These are phyloP conservation scores for Epinephelus malabaricus DNA, from an alignment of 2,797 vertebrate species.

Conservation along the genomic window DNA sequence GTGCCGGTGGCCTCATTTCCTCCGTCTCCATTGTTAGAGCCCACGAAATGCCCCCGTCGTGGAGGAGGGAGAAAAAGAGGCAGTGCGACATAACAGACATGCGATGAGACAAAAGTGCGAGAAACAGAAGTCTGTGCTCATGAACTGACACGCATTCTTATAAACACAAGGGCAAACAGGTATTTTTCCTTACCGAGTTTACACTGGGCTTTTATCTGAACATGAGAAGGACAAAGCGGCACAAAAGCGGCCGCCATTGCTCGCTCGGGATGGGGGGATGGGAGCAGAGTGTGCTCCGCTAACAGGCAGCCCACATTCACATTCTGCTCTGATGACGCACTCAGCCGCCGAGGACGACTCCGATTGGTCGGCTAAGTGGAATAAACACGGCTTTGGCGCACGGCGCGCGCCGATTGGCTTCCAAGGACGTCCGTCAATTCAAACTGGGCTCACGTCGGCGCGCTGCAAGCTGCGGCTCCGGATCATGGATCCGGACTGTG, in stretches of 20 bases:
- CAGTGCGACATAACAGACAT: slow-evolving; percentile 74
- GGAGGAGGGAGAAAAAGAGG: slow-evolving; percentile 22
- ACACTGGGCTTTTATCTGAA: slow-evolving; percentile 66
- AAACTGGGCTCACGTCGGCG: slow-evolving; percentile 31
- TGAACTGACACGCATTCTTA: slow-evolving; percentile 64
- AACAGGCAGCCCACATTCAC: slow-evolving; percentile 77
- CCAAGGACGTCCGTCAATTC: slow-evolving; percentile 66
- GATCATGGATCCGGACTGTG: slow-evolving; percentile 53
- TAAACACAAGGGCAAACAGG: slow-evolving; percentile 66
- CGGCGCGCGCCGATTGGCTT: slow-evolving; percentile 67
- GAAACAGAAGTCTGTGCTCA: slow-evolving; percentile 53
- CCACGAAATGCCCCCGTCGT: slow-evolving; percentile 17
- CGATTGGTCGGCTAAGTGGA: slow-evolving; percentile 71
- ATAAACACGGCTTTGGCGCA: slow-evolving; percentile 54
- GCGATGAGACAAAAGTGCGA: slow-evolving; percentile 70
- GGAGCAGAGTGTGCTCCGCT: slow-evolving; percentile 68
- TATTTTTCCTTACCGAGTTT: slow-evolving; percentile 70
- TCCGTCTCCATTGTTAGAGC: slow-evolving; percentile 62
- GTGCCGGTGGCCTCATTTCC: slow-evolving; percentile 64
- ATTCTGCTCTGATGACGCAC: slow-evolving; percentile 81
- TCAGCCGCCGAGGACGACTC: not conserved
- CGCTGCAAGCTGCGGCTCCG: slow-evolving; percentile 66
- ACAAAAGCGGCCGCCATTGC: slow-evolving; percentile 71
- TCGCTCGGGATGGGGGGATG: slow-evolving; percentile 70
- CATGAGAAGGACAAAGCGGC: slow-evolving; percentile 79